Percentiles rank a stretch among this genome's conserved stretches.
Evolutionary conservation across 2,113 vertebrate genomes (phyloP).

Genomic region (Oreochromis tanganicae): DNA sequence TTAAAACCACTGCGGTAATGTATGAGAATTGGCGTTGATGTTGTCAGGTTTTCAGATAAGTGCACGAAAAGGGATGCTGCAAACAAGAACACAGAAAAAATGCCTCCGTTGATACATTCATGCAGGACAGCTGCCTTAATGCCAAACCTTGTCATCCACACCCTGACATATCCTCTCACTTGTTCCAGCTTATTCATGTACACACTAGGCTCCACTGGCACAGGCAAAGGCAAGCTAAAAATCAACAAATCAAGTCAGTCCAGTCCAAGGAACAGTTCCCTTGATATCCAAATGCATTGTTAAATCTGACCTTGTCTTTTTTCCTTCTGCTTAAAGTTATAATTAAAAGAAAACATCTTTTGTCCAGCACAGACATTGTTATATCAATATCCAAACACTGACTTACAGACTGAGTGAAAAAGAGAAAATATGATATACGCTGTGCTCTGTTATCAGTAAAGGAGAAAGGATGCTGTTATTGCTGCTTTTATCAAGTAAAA

Average conservation of each 20-base stretch:
- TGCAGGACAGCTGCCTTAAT: background rate
- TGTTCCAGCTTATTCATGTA: background rate
- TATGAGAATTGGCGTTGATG: background rate
- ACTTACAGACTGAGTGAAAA: background rate
- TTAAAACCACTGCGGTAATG: background rate
- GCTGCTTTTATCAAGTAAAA: background rate
- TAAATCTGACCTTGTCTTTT: constrained; percentile 3
- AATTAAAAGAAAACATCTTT: constrained; percentile 8
- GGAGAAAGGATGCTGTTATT: background rate
- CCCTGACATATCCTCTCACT: background rate
- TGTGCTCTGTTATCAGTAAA: background rate
- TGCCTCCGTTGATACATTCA: background rate
- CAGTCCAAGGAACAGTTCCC: background rate
- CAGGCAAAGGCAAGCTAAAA: constrained; percentile 5
- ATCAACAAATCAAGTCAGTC: constrained; percentile 48
- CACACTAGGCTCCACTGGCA: background rate
- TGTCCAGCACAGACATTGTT: background rate
- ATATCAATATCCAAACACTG: background rate
- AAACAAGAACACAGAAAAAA: background rate
- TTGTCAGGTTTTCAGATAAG: background rate
- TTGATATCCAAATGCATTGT: constrained; percentile 26
- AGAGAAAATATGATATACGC: background rate
- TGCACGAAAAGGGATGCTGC: background rate
- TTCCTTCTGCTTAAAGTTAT: background rate
- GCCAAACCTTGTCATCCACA: background rate